Base-by-base conservation (phyloP, 2,888 invertebrate species). In the Galerucella nymphaeae region DNA sequence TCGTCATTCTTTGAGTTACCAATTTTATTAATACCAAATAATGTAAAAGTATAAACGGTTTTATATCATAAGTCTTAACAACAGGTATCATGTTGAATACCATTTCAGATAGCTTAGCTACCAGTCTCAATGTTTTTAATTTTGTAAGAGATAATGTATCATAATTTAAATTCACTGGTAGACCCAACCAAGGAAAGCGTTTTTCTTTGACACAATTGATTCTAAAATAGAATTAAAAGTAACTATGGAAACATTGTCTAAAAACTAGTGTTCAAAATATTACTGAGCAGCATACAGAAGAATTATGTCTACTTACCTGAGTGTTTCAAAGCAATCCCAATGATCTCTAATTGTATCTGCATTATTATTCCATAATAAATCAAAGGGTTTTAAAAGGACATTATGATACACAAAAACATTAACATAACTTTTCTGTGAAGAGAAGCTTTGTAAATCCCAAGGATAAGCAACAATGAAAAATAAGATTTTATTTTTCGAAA, bases 281-380 rank as follows among this genome's bases (percentile, higher is more conserved):
- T 38, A 38, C 30, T 38, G 30, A 8, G 30, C 30, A 6, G 6
- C 30, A 30, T 6, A 6, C 30, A 13, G 55, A 13, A 65, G 11
- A 42, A 67, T 72, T 48, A n/a, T 11, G 42, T n/a, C 41, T 38
- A 66, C 65, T 72, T 77, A 85, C 85, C 86, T 82, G 50, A 85
- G 77, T 30, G 82, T 77, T 78, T 86, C 86, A 30, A 86, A 82
- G 74, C 85, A 85, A 74, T 86, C 86, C 85, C 84, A 85, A 77
- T 82, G 81, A 42, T 81, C 77, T 53, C 71, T 70, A 61, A 86
- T 78, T 72, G 78, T 83, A 30, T 78, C 78, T 18, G 75, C 78
- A n/a, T 74, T 63, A 72, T 84, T 84, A 8, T 81, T 76, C 80
- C 83, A 79, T 18, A 86, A 73, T 55, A 82, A 66, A 50, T 82